Evolutionary conservation across 2,888 invertebrate species (phyloP).

Genomic region (Drosophila cracens): DNA sequence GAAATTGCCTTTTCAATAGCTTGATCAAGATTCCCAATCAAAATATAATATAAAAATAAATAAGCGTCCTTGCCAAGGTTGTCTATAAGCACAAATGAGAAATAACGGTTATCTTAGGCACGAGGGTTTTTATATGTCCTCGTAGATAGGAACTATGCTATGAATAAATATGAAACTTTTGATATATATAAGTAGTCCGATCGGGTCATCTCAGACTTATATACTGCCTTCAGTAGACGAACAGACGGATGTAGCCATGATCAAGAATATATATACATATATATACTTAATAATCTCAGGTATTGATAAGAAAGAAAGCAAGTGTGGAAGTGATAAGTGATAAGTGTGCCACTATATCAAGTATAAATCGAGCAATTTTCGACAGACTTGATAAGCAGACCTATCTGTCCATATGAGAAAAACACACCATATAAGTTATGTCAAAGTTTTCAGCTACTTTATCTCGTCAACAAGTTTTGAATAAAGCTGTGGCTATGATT

Average conservation of each 20-base stretch:
- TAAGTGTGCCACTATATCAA: neutral
- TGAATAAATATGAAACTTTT: neutral
- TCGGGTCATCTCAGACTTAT: neutral
- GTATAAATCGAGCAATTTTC: neutral
- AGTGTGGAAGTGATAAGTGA: neutral
- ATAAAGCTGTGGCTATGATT: neutral
- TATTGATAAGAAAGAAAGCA: constrained; percentile 3
- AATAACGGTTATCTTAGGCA: neutral
- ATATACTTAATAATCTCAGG: neutral
- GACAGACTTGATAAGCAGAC: neutral
- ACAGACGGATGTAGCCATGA: neutral
- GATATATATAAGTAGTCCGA: neutral
- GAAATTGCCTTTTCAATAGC: neutral
- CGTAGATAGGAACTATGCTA: neutral
- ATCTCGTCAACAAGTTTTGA: neutral
- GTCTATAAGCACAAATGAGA: neutral
- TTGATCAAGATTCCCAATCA: neutral
- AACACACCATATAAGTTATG: neutral
- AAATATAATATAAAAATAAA: neutral
- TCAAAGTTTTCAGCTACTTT: neutral
- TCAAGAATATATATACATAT: neutral
- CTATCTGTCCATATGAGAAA: neutral
- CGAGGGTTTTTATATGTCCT: neutral
- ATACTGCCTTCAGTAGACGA: neutral
- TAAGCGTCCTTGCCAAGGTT: neutral